Evolutionary conservation across 92 coral and sea anemone genomes (phyloP).

Genomic region (Siderastrea siderea): DNA sequence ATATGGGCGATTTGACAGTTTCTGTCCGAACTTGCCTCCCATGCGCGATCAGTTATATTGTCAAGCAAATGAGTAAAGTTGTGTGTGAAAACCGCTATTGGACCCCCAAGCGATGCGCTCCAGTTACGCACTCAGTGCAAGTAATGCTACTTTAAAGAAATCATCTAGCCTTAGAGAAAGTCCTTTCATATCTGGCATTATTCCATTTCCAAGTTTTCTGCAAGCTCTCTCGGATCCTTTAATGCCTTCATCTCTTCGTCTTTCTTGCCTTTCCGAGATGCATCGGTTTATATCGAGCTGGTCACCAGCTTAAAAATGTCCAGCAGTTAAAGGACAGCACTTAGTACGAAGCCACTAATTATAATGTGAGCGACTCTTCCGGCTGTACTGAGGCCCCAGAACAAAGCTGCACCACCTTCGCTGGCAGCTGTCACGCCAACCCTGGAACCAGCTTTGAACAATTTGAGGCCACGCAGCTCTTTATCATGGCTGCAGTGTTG

Average conservation of each 20-base stretch:
- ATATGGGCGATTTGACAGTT: no score
- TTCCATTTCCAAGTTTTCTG: background rate
- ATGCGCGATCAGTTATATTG: no score
- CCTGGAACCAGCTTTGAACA: background rate
- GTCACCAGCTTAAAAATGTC: conserved; percentile 6
- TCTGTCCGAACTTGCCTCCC: no score
- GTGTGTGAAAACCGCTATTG: no score
- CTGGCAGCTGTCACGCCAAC: background rate
- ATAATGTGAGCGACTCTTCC: conserved; percentile 14
- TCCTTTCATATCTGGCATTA: background rate
- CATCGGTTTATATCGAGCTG: background rate
- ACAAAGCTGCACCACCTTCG: conserved; percentile 18
- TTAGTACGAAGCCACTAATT: conserved; percentile 15
- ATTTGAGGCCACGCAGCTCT: background rate
- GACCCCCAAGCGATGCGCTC: no score
- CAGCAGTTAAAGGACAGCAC: background rate
- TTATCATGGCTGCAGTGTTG: background rate
- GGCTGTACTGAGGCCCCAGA: background rate
- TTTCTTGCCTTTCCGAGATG: background rate
- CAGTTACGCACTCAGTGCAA: no score
- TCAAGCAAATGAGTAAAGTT: no score
- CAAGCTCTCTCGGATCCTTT: background rate
- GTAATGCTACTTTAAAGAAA: no score
- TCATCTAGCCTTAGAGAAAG: no score
- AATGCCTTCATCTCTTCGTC: no score